These are phyloP conservation scores for Desmodus rotundus DNA, from an alignment of 2,113 vertebrate species.

Conservation along the genomic window DNA sequence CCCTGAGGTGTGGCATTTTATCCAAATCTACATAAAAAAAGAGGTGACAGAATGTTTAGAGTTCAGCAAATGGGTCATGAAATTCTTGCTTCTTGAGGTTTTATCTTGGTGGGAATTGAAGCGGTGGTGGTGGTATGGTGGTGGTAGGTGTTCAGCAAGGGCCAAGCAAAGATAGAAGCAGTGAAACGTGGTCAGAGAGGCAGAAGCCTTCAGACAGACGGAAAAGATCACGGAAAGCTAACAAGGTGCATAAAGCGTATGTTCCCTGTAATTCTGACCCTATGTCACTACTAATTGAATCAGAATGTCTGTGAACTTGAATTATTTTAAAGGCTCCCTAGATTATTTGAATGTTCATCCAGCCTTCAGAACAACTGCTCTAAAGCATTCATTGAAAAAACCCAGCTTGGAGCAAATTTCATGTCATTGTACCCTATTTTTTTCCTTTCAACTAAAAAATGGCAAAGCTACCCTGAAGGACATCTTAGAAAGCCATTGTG, in stretches of 20 bases:
- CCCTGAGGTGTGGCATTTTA: background rate
- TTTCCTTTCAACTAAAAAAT: constrained; percentile 28
- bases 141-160: background rate
- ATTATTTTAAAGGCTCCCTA: constrained; percentile 19
- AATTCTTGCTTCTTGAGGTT: background rate
- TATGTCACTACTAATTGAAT: background rate
- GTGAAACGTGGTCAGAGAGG: background rate
- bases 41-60: background rate
- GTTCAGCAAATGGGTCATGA: background rate
- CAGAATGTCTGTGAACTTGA: background rate
- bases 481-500: background rate
- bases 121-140: background rate
- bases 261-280: background rate
- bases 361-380: background rate
- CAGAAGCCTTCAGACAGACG: background rate
- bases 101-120: background rate
- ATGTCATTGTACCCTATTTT: background rate
- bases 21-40: background rate
- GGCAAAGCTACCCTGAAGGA: background rate
- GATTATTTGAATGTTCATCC: background rate
- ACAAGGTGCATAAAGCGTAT: background rate
- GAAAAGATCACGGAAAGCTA: background rate
- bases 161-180: background rate
- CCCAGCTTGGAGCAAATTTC: constrained; percentile 27
- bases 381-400: constrained; percentile 36